These are phyloP conservation scores for Drosophila demipolita DNA, from an alignment of 2,888 invertebrate genomes.

Conservation along the genomic window DNA sequence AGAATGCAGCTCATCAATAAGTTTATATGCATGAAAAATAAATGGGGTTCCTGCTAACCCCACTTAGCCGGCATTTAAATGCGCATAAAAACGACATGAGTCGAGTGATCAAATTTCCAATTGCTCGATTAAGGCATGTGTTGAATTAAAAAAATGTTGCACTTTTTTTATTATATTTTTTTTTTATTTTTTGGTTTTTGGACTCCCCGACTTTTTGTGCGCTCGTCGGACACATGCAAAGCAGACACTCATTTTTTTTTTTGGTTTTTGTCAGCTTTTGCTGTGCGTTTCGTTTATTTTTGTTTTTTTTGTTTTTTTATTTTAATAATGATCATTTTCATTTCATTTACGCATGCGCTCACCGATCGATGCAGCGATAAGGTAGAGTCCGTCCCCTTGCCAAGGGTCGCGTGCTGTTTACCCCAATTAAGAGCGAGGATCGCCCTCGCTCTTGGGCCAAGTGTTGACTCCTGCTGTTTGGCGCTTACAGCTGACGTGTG, in stretches of 20 bases:
- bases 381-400: constrained; percentile 30
- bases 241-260: constrained; percentile 9
- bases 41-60: constrained; percentile 43
- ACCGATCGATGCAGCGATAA: constrained; percentile 63
- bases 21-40: constrained; percentile 15
- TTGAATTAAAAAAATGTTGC: constrained; percentile 82
- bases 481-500: constrained; percentile 84
- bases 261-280: background rate
- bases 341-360: constrained; percentile 79
- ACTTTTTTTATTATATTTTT: constrained; percentile 63
- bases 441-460: constrained; percentile 47
- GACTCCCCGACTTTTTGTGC: constrained; percentile 2
- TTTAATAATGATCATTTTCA: constrained; percentile 83
- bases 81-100: constrained; percentile 55
- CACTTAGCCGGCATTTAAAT: constrained; percentile 73
- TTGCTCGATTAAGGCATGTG: constrained; percentile 82
- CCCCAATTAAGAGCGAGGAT: constrained; percentile 54
- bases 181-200: background rate
- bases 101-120: constrained; percentile 66
- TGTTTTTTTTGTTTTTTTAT: constrained; percentile 1
- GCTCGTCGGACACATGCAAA: constrained; percentile 31
- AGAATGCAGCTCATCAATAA: constrained; percentile 48
- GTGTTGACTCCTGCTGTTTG: constrained; percentile 82
- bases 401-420: constrained; percentile 60
- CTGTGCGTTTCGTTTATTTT: background rate